phyloP scores from a whole-genome alignment of 2,888 invertebrate genomes.

The Agrilus cyanescens region DNA sequence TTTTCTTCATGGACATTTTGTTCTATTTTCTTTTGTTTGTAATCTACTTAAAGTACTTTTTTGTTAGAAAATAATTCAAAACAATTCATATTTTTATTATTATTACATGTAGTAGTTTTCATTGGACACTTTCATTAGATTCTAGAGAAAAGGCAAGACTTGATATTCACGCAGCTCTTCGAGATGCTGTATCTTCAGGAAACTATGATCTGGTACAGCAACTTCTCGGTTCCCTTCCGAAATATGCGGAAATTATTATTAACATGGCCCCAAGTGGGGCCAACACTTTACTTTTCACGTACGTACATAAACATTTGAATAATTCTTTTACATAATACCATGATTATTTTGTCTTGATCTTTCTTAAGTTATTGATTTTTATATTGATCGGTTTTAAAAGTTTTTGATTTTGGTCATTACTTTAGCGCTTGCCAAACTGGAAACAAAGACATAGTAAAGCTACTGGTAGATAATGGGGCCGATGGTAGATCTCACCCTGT shows the following conservation, averaged over 20 bases:
- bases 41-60: too few species aligned
- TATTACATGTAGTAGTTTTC: too few species aligned
- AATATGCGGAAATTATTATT: slow-evolving; percentile 59
- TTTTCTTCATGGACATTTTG: too few species aligned
- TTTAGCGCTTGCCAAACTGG: slow-evolving; percentile 79
- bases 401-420: slow-evolving; percentile 7
- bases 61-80: too few species aligned
- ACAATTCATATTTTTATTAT: too few species aligned
- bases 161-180: slow-evolving; percentile 61
- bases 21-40: too few species aligned
- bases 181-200: slow-evolving; percentile 65
- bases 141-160: slow-evolving; percentile 61
- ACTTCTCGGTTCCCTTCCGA: slow-evolving; percentile 51
- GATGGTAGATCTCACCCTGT: slow-evolving; percentile 84
- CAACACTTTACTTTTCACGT: slow-evolving; percentile 79
- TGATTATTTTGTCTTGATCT: background rate
- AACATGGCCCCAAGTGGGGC: slow-evolving; percentile 83
- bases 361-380: background rate
- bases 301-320: slow-evolving; percentile 30
- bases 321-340: slow-evolving; percentile 2
- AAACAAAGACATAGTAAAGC: slow-evolving; percentile 60
- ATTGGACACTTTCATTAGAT: slow-evolving; percentile 37
- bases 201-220: slow-evolving; percentile 55
- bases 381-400: background rate
- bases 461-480: slow-evolving; percentile 69